Conservation (phyloP, 2,113 vertebrate species). For the Dasypus novemcinctus region DNA sequence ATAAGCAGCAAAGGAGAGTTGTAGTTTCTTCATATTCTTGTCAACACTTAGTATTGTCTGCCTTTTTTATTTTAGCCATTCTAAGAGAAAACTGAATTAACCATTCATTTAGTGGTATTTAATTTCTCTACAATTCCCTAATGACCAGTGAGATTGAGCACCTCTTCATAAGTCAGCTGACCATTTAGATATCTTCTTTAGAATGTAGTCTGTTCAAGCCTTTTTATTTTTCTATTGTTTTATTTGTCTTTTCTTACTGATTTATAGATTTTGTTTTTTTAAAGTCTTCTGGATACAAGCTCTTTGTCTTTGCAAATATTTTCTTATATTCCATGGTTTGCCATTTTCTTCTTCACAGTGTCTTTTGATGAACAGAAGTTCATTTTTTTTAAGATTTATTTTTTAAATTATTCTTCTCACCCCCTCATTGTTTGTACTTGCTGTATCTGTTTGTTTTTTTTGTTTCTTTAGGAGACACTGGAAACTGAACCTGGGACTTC, state of each 20-base stretch:
- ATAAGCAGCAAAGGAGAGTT: neutral
- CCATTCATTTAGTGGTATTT: neutral
- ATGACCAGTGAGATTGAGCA: neutral
- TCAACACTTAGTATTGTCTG: neutral
- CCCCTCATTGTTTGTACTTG: too few relatives aligned
- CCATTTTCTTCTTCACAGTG: constrained; percentile 19
- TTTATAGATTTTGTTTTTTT: neutral
- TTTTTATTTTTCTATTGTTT: constrained; percentile 3
- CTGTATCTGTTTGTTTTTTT: too few relatives aligned
- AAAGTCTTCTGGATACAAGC: neutral
- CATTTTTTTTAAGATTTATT: too few relatives aligned
- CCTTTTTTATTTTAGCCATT: constrained; percentile 1
- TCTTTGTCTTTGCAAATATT: neutral
- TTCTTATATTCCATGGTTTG: neutral
- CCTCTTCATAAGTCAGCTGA: neutral
- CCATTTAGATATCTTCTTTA: neutral
- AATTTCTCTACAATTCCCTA: neutral
- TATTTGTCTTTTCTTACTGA: constrained; percentile 21
- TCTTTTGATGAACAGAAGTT: constrained; percentile 23
- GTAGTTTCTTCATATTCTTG: neutral
- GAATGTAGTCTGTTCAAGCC: neutral
- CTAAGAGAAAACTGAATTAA: neutral
- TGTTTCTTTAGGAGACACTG: too few relatives aligned
- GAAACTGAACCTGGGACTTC: too few relatives aligned
- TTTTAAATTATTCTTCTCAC: too few relatives aligned